phyloP scores from a whole-genome alignment of 2,113 vertebrate species.

The Physeter macrocephalus region DNA sequence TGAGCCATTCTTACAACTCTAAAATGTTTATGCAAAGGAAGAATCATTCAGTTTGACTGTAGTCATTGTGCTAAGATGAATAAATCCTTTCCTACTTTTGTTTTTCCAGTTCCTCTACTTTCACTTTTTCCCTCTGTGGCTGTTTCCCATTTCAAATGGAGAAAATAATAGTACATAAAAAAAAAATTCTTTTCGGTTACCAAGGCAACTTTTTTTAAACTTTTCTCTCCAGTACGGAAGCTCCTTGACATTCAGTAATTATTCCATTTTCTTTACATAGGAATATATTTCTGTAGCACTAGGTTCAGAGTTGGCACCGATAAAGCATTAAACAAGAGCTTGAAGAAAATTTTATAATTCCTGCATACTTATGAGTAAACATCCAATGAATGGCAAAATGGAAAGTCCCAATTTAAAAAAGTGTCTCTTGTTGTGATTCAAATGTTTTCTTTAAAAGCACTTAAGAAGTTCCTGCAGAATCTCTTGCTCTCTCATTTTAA shows the following conservation, averaged over 20 bases:
- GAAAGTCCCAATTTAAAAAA: conserved; percentile 40
- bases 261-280: neutral
- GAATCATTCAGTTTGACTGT: conserved; percentile 44
- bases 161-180: conserved; percentile 7
- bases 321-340: neutral
- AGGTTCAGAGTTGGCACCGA: neutral
- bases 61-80: conserved; percentile 45
- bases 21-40: conserved; percentile 43
- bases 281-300: neutral
- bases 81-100: conserved; percentile 56
- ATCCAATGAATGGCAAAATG: conserved; percentile 43
- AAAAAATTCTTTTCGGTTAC: neutral
- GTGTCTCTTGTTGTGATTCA: conserved; percentile 13
- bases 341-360: conserved; percentile 36
- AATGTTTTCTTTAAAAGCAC: conserved; percentile 67
- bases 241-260: neutral
- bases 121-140: neutral
- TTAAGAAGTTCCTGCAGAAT: conserved; percentile 53
- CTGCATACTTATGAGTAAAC: conserved; percentile 21
- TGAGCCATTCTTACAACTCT: conserved; percentile 34
- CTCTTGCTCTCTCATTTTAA: conserved; percentile 43
- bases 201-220: neutral
- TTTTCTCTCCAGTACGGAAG: neutral
- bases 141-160: conserved; percentile 22
- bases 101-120: conserved; percentile 52